phyloP scores from a whole-genome alignment of 2,113 vertebrate species.

The Phaethon lepturus region DNA sequence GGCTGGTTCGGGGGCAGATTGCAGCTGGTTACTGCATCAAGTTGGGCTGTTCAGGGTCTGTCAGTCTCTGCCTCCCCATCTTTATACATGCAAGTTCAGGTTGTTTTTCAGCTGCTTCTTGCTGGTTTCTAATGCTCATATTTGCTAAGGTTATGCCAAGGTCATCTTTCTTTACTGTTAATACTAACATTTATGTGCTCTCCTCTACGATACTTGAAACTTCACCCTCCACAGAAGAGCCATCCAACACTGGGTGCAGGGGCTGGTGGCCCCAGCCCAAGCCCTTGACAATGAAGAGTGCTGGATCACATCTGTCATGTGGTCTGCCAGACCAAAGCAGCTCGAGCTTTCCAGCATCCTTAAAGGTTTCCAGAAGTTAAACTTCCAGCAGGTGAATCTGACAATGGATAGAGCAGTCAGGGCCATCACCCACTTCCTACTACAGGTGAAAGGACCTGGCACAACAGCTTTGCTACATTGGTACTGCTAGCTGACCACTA shows the following conservation, averaged over 20 bases:
- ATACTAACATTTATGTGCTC: neutral
- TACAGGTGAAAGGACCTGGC: neutral
- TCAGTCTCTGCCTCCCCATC: neutral
- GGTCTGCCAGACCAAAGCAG: neutral
- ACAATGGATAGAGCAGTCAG: neutral
- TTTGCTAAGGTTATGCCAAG: neutral
- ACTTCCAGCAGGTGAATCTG: neutral
- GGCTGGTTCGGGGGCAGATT: neutral
- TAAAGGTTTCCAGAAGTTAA: neutral
- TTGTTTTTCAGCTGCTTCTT: neutral
- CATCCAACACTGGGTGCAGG: neutral
- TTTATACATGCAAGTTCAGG: neutral
- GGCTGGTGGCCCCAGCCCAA: neutral
- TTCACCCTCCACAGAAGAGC: neutral
- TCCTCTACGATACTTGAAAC: neutral
- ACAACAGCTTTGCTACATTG: neutral
- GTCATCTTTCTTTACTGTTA: neutral
- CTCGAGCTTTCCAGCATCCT: neutral
- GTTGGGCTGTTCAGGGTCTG: neutral
- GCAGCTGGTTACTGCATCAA: neutral
- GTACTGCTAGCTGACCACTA: neutral
- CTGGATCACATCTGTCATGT: accelerated
- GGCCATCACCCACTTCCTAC: neutral
- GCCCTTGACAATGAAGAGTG: neutral
- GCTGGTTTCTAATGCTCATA: neutral